Evolutionary conservation across 2,888 invertebrate genomes (phyloP).

Genomic region (Chesias legatella): DNA sequence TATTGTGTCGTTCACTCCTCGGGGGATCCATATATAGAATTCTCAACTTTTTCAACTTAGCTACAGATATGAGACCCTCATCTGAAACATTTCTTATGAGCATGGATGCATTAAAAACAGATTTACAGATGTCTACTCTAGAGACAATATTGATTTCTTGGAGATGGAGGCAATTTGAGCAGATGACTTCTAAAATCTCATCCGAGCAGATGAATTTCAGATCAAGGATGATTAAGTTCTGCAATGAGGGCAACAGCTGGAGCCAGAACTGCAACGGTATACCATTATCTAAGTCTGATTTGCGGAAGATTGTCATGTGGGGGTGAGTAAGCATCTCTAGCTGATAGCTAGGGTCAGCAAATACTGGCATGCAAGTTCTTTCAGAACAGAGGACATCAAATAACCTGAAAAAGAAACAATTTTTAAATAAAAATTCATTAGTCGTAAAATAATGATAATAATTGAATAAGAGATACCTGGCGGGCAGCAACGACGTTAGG

Average conservation of each 20-base stretch:
- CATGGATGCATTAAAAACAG: constrained; percentile 71
- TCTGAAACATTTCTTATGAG: constrained; percentile 72
- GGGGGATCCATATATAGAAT: constrained; percentile 73
- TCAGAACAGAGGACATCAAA: constrained; percentile 76
- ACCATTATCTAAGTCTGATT: constrained; percentile 68
- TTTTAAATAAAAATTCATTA: not conserved
- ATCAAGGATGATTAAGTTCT: constrained; percentile 62
- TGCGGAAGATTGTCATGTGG: constrained; percentile 67
- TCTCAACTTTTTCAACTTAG: constrained; percentile 60
- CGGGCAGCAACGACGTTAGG: constrained; percentile 63
- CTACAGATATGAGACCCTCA: constrained; percentile 58
- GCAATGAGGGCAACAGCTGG: constrained; percentile 55
- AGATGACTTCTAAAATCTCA: constrained; percentile 69
- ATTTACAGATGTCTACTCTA: constrained; percentile 69
- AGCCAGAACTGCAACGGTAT: constrained; percentile 69
- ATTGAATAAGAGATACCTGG: constrained; percentile 50
- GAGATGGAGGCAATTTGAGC: constrained; percentile 56
- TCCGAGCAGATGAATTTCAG: constrained; percentile 76
- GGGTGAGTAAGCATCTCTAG: constrained; percentile 68
- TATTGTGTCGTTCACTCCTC: constrained; percentile 62
- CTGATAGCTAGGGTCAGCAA: constrained; percentile 67
- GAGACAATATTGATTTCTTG: constrained; percentile 75
- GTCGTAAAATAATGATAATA: not conserved
- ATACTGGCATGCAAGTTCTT: constrained; percentile 63
- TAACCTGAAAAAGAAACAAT: constrained; percentile 61